Conservation (phyloP, 2,888 invertebrate genomes). For the Fragum sueziense region DNA sequence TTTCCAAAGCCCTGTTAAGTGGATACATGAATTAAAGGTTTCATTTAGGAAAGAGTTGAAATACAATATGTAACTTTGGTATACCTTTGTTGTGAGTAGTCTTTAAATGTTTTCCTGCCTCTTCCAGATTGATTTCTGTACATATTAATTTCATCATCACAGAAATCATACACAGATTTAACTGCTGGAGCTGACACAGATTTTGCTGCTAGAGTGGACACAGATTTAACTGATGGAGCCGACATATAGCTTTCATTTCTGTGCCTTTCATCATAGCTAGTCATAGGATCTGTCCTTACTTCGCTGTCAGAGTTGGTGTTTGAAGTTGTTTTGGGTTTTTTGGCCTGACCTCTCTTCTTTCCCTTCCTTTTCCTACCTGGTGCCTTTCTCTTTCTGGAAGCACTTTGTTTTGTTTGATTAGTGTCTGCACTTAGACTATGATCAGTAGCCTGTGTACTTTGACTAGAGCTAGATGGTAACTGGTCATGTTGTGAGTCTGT, state of each 20-base stretch:
- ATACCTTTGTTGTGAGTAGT: not conserved
- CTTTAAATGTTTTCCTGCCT: not conserved
- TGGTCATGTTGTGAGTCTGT: not conserved
- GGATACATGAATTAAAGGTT: no score
- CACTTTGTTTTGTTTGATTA: not conserved
- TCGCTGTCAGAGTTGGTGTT: not conserved
- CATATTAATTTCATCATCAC: not conserved
- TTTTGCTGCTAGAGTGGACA: no score
- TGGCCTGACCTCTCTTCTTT: not conserved
- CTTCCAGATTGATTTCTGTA: not conserved
- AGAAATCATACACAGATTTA: constrained; percentile 5
- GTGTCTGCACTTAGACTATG: not conserved
- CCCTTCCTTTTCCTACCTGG: not conserved
- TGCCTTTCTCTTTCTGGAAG: constrained; percentile 6
- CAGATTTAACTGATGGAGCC: not conserved
- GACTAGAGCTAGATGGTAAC: not conserved
- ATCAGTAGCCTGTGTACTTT: not conserved
- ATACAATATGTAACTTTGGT: no score
- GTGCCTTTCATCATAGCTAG: not conserved
- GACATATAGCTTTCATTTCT: not conserved
- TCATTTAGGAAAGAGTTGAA: no score
- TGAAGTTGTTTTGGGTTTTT: not conserved
- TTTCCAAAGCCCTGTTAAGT: no score
- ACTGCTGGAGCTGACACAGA: not conserved
- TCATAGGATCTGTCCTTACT: not conserved